Conservation (phyloP, 2,797 vertebrate genomes). For the Cossypha heuglini region DNA sequence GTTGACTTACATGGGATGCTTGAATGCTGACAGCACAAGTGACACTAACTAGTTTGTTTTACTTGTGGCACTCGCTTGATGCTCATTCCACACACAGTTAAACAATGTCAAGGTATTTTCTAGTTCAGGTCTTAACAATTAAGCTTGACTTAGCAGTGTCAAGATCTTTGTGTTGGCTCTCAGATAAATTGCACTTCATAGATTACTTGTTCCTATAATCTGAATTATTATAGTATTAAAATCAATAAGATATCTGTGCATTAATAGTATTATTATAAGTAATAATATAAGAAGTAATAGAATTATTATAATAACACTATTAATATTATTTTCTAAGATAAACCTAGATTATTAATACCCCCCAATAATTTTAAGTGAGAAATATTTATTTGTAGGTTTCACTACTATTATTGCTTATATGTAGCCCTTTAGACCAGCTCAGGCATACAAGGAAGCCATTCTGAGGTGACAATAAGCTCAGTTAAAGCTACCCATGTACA, state of each 20-base stretch:
- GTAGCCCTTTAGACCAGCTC: not conserved
- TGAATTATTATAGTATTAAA: not conserved
- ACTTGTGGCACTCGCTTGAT: not conserved
- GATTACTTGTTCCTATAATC: not conserved
- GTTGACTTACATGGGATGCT: not conserved
- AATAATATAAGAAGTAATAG: not conserved
- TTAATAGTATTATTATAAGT: not conserved
- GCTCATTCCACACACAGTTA: not conserved
- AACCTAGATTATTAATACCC: not conserved
- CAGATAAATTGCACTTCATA: not conserved
- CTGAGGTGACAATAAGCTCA: not conserved
- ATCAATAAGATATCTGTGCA: too few species aligned
- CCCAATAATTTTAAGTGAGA: not conserved
- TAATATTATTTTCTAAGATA: not conserved
- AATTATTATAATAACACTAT: too few species aligned
- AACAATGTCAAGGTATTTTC: not conserved
- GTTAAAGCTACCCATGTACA: accelerated
- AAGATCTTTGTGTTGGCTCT: not conserved
- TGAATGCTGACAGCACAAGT: not conserved
- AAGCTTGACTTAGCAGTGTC: too few species aligned
- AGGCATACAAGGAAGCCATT: not conserved
- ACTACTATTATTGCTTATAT: not conserved
- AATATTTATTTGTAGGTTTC: not conserved
- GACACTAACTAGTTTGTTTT: not conserved
- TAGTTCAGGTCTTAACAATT: not conserved